Evolutionary conservation across 2,888 invertebrate genomes (phyloP).

Genomic region (Lutraria lutraria): DNA sequence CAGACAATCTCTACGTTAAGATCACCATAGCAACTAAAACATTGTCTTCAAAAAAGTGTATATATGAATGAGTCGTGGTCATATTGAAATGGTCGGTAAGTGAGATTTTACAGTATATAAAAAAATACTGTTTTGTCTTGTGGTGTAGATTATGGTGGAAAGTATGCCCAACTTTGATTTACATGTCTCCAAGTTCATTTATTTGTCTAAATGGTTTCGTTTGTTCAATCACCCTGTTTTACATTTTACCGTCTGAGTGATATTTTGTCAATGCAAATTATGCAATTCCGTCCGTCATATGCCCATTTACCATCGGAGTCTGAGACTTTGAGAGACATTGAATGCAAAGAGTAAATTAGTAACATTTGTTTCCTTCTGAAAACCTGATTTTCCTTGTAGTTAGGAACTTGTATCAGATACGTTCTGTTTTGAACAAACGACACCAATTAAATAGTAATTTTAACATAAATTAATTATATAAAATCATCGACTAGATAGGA

Average conservation of each 20-base stretch:
- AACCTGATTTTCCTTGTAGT: not conserved
- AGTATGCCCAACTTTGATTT: too few relatives aligned
- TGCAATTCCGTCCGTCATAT: not conserved
- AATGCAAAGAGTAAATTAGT: not conserved
- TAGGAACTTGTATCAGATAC: not conserved
- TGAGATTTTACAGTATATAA: too few relatives aligned
- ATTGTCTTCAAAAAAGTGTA: too few relatives aligned
- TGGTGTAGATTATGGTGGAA: too few relatives aligned
- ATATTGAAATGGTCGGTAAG: too few relatives aligned
- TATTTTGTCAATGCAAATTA: not conserved
- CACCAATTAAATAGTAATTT: not conserved
- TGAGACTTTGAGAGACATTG: not conserved
- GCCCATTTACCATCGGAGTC: not conserved
- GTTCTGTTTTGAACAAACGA: not conserved
- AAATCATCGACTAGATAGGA: too few relatives aligned
- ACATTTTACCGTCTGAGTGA: not conserved
- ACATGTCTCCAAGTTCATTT: too few relatives aligned
- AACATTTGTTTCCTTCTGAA: not conserved
- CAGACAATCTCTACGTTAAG: too few relatives aligned
- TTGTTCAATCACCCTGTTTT: not conserved
- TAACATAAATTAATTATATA: not conserved
- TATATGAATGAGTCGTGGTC: too few relatives aligned
- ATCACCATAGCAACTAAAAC: too few relatives aligned
- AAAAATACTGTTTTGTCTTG: too few relatives aligned
- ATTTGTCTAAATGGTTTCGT: not conserved